Evolutionary conservation across 2,113 vertebrate species (phyloP), one percentile per base, ranked within the genome.

Genomic region (Saccopteryx bilineata): DNA sequence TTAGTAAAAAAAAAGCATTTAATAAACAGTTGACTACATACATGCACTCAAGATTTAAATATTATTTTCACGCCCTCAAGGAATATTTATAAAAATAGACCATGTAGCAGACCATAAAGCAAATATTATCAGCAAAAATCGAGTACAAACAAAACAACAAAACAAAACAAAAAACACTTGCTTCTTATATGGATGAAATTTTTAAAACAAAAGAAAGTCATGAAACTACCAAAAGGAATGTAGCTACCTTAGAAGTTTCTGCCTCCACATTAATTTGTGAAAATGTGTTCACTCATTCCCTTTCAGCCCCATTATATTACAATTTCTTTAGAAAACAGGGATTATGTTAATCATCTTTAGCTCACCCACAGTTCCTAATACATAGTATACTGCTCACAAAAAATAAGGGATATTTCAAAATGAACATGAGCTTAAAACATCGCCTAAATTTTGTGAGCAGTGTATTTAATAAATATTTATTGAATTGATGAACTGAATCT

Each of bases 211-310:
- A 69, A 65, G 13, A 68, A 71, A 74, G 23, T 66, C 39, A 52
- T 46, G 23, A 86, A 69, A 85, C 48, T 9, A 90, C 23, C 46
- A 76, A 23, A 18, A 75, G 56, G 24, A 75, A 58, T 46, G 48
- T 26, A 82, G 28, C 48, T 81, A 89, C 23, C 61, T 66, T 39
- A 82, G 15, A 96, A 95, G 63, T 90, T 94, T 71, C 79, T 94
- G 79, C 79, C 39, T 78, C 71, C 24, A 24, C 89, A 2, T 46
- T 50, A 85, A 85, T 18, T 28, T 66, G 17, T 72, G 12, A 65
- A 52, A 69, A 69, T 69, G 28, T 88, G 83, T 93, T 91, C 71
- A 92, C 82, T 78, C 48, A 75, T 28, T 2, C 2, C 11, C 17
- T 23, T 28, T 14, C 14, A 52, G 17, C 4, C 46, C 46, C 60